Base-by-base conservation (phyloP, 2,113 vertebrate genomes). In the Nothocercus julius region DNA sequence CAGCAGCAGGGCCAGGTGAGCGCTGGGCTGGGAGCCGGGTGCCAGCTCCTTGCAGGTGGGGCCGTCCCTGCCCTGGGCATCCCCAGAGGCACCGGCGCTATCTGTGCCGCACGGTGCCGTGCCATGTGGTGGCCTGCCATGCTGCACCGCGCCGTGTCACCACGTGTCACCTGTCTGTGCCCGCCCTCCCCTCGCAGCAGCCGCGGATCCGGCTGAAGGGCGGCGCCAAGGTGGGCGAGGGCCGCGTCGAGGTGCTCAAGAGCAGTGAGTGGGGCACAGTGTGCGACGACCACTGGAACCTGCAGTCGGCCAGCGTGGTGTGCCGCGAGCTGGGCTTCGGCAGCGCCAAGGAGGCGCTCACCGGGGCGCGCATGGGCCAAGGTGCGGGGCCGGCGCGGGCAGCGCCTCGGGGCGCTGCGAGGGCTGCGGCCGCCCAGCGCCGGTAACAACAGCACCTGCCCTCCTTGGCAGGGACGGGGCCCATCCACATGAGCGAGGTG, bases 261-360 rank as follows among this genome's bases (percentile, higher is more conserved):
- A 96, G 95, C 85, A 98, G 87, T n/a, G 98, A 98, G 59, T 99
- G 99, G 99, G 99, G 99, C 53, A 99, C 99, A 0, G 97, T 99
- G 90, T 99, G 99, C 7, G 99, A 99, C 1, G 98, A 99, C 89
- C 99, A 98, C 94, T 99, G 99, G 99, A 98, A 98, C 97, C 98
- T 99, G 89, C 98, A 97, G 92, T 98, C 99, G 0, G 99, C 99
- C 97, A 99, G 99, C 1, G 98, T 99, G 24, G 98, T 99, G 88
- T 99, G 99, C 98, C 98, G 99, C 4, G 99, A 99, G 96, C 98
- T 99, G 89, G 99, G 99, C 91, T 99, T 99, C 1, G 99, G 99
- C 83, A 99, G 98, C 5, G 99, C 99, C 87, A 99, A 98, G 96
- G 99, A 99, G 88, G 99, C 99, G 28, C 97, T 99, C 74, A 99